phyloP scores from a whole-genome alignment of 1,140 invertebrate species.

The Orchesella cincta region DNA sequence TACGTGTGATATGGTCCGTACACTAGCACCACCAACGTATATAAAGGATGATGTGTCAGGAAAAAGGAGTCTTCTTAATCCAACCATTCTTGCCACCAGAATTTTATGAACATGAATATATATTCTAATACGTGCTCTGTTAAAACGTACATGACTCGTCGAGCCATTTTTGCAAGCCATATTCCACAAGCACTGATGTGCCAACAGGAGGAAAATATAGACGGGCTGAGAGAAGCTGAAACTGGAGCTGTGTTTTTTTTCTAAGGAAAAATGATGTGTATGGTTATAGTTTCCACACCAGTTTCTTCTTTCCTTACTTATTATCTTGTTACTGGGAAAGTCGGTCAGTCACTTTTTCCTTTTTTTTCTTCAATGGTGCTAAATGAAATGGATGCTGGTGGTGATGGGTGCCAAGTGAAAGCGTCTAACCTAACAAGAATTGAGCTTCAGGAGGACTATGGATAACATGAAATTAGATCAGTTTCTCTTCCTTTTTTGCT shows the following conservation, averaged over 20 bases:
- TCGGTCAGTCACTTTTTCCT: constrained; percentile 23
- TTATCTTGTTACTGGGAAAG: constrained; percentile 21
- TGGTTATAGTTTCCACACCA: background rate
- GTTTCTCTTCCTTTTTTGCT: background rate
- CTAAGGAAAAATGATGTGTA: constrained; percentile 20
- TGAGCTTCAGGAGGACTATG: background rate
- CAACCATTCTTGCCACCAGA: background rate
- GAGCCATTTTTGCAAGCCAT: background rate
- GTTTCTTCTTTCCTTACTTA: constrained; percentile 9
- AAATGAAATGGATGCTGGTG: constrained; percentile 3
- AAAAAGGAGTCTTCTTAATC: constrained; percentile 16
- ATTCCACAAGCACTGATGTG: background rate
- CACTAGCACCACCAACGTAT: background rate
- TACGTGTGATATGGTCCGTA: background rate
- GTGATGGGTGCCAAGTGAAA: constrained; percentile 1
- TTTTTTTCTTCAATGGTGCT: too few species aligned
- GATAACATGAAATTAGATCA: constrained; percentile 25
- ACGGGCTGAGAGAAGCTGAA: background rate
- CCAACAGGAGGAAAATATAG: background rate
- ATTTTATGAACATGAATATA: background rate
- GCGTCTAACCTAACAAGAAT: background rate
- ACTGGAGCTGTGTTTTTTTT: background rate
- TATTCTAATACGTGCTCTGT: background rate
- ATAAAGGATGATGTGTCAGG: constrained; percentile 19
- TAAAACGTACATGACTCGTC: background rate